Conservation (phyloP, 2,888 invertebrate species). For the Microctonus aethiopoides region DNA sequence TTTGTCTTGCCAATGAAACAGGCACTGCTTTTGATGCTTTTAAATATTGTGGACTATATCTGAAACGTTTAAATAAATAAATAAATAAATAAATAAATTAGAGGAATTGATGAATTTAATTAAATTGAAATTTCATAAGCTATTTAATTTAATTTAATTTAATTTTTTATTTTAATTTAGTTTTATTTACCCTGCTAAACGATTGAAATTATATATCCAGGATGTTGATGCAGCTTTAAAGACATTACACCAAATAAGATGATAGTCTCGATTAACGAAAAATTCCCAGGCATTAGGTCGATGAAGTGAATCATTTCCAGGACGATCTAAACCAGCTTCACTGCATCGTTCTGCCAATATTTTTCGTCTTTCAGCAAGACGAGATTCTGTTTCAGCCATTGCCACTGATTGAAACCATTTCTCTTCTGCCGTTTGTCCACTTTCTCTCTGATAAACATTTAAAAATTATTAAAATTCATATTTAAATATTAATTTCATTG, state of each 20-base stretch:
- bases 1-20: conserved; percentile 80
- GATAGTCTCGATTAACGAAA: conserved; percentile 82
- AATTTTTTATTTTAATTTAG: too few relatives aligned
- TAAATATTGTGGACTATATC: conserved; percentile 80
- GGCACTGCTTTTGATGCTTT: conserved; percentile 82
- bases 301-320: conserved; percentile 71
- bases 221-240: conserved; percentile 87
- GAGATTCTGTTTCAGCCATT: conserved; percentile 72
- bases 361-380: conserved; percentile 72
- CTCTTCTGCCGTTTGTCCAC: conserved; percentile 59
- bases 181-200: conserved; percentile 77
- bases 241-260: conserved; percentile 84
- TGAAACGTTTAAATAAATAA: conserved; percentile 42
- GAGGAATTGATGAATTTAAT: too few relatives aligned
- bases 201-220: conserved; percentile 92
- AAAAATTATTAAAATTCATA: not conserved
- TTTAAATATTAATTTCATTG: too few relatives aligned
- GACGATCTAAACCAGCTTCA: conserved; percentile 72
- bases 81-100: not conserved
- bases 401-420: conserved; percentile 66
- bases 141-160: too few relatives aligned
- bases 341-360: conserved; percentile 73
- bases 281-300: conserved; percentile 89
- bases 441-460: conserved; percentile 52
- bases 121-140: too few relatives aligned